Evolutionary conservation across 2,888 invertebrate genomes (phyloP).

Genomic region (Lymantria monacha): DNA sequence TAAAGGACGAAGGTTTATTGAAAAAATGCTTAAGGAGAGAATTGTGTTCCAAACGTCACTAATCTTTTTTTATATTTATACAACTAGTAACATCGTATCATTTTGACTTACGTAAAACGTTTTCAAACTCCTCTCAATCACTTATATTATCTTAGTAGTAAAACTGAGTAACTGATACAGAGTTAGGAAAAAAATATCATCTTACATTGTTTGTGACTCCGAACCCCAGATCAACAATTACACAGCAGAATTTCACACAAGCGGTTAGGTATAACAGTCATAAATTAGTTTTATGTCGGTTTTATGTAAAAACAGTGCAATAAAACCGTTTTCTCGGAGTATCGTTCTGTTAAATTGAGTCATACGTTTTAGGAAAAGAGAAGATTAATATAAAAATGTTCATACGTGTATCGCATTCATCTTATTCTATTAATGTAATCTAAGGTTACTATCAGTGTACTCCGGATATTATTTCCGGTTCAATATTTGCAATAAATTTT

Average conservation of each 20-base stretch:
- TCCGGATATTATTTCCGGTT: too few relatives aligned
- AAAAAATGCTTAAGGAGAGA: too few relatives aligned
- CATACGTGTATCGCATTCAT: neutral
- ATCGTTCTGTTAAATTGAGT: constrained; percentile 39
- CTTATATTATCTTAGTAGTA: constrained; percentile 1
- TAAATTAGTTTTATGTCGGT: constrained; percentile 67
- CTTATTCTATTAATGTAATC: neutral
- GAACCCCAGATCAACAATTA: constrained; percentile 8
- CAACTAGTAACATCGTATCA: too few relatives aligned
- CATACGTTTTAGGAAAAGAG: constrained; percentile 21
- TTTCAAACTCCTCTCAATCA: neutral
- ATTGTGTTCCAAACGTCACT: too few relatives aligned
- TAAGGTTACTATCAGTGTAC: too few relatives aligned
- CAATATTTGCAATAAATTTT: too few relatives aligned
- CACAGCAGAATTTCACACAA: constrained; percentile 11
- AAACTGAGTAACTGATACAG: neutral
- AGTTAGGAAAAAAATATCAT: constrained; percentile 2
- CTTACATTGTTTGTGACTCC: constrained; percentile 6
- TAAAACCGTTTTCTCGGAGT: constrained; percentile 52
- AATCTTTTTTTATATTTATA: too few relatives aligned
- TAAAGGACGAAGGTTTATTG: too few relatives aligned
- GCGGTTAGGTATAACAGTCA: constrained; percentile 33
- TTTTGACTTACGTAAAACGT: neutral
- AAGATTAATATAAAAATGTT: constrained; percentile 19
- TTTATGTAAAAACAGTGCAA: constrained; percentile 67